Percentiles rank a stretch among this genome's conserved stretches.
Conservation (phyloP, 2,113 vertebrate species). For the Nymphicus hollandicus region DNA sequence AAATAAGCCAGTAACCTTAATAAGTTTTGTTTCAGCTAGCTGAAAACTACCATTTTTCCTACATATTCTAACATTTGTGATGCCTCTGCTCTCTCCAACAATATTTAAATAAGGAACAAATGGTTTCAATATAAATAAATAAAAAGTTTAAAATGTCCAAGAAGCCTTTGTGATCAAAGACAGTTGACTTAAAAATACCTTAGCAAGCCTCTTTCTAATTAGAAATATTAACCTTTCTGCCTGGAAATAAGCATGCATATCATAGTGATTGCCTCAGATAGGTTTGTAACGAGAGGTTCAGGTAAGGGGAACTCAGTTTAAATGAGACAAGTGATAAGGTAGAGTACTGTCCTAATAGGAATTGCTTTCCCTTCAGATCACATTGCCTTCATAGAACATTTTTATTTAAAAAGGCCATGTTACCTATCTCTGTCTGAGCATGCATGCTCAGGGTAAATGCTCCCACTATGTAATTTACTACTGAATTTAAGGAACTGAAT, state of each 20-base stretch:
- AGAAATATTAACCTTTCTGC: conserved; percentile 48
- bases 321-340: background rate
- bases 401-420: background rate
- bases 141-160: conserved; percentile 13
- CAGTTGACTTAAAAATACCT: conserved; percentile 10
- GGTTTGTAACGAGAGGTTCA: background rate
- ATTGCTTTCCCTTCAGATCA: background rate
- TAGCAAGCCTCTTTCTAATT: conserved; percentile 19
- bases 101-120: conserved; percentile 41
- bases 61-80: background rate
- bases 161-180: conserved; percentile 1
- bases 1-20: background rate
- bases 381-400: background rate
- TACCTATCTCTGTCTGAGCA: background rate
- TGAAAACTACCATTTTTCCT: background rate
- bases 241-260: background rate
- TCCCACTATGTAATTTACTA: background rate
- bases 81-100: background rate
- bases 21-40: background rate
- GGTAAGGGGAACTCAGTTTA: background rate
- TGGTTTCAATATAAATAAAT: conserved; percentile 37
- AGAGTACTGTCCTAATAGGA: background rate
- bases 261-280: background rate
- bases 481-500: conserved; percentile 8
- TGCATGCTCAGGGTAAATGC: background rate